Conservation (phyloP, 1,140 invertebrate genomes). For the Rhagoletis pomonella region DNA sequence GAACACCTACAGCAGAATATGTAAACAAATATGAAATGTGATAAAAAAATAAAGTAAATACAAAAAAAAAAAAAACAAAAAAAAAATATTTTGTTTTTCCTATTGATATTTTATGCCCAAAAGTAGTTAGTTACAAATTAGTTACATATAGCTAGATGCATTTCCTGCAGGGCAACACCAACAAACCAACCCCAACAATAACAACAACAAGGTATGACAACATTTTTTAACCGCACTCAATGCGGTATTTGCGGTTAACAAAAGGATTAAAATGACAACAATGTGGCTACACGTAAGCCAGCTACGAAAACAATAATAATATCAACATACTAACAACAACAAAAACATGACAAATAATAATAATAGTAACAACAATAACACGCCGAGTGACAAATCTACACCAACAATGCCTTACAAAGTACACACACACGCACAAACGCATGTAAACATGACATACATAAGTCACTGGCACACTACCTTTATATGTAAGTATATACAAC, state of each 20-base stretch:
- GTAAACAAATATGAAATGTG: no score
- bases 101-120: no score
- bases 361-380: slow-evolving; percentile 54
- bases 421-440: not conserved
- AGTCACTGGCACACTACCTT: slow-evolving; percentile 54
- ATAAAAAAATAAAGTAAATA: no score
- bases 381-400: slow-evolving; percentile 41
- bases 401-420: not conserved
- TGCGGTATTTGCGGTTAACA: slow-evolving; percentile 59
- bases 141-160: no score
- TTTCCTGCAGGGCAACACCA: slow-evolving; percentile 44
- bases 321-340: not conserved
- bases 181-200: slow-evolving; percentile 32
- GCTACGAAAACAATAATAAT: slow-evolving; percentile 21
- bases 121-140: no score
- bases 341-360: not conserved
- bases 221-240: slow-evolving; percentile 56
- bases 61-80: no score
- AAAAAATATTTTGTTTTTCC: no score
- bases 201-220: not conserved
- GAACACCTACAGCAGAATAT: no score
- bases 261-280: slow-evolving; percentile 70
- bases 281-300: slow-evolving; percentile 51
- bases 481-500: slow-evolving; percentile 55
- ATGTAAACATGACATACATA: slow-evolving; percentile 28